Conservation (phyloP, 2,888 invertebrate species). For the Napeogenes inachia region DNA sequence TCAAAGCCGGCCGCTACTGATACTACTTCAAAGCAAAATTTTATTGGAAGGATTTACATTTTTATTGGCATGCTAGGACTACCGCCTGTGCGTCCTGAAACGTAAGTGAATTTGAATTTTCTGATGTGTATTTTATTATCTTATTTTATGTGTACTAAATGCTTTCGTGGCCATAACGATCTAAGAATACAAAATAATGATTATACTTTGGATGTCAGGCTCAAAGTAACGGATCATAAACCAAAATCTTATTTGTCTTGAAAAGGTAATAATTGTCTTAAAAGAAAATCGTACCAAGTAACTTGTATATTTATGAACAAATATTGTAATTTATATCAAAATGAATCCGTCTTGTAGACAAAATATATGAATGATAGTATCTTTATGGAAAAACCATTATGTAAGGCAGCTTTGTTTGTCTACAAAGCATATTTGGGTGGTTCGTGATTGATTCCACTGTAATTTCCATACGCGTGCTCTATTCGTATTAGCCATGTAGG, state of each 20-base stretch:
- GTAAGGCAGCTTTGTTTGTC: slow-evolving; percentile 63
- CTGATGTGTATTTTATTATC: slow-evolving; percentile 76
- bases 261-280: no score
- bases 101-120: slow-evolving; percentile 78
- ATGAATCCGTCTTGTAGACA: slow-evolving; percentile 4
- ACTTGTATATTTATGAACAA: background rate
- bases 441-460: slow-evolving; percentile 75
- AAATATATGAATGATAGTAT: slow-evolving; percentile 42
- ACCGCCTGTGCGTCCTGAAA: slow-evolving; percentile 67
- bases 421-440: slow-evolving; percentile 60
- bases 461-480: slow-evolving; percentile 76
- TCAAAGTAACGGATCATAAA: no score
- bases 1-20: slow-evolving; percentile 59
- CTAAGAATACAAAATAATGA: no score
- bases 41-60: slow-evolving; percentile 74
- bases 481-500: slow-evolving; percentile 72
- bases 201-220: no score
- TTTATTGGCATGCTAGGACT: slow-evolving; percentile 74
- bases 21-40: slow-evolving; percentile 72
- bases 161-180: no score
- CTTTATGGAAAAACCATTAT: slow-evolving; percentile 57
- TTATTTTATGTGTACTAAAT: slow-evolving; percentile 56
- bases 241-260: no score
- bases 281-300: no score
- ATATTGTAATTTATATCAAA: background rate